Evolutionary conservation across 1,140 invertebrate genomes (phyloP), one percentile per base, ranked within the genome.

Genomic region (Drosophila tani): DNA sequence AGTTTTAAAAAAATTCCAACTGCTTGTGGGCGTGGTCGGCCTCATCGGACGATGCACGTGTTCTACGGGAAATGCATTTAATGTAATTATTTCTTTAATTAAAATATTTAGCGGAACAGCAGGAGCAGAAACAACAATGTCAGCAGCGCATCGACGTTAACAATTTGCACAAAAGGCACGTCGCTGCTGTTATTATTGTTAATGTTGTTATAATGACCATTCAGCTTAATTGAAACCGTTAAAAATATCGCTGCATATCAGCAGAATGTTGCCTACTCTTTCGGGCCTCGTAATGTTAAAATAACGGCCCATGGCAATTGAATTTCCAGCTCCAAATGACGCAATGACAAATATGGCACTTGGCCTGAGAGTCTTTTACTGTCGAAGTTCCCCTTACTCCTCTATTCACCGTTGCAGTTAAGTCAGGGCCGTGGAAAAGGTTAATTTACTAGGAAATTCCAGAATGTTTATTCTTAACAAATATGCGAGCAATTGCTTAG

Each of bases 61-160:
- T 70, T 55, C 55, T 62, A 32, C 51, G 62, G 49, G 35, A 65
- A 74, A 53, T 81, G 62, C 84, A 87, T 87, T 83, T 83, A 80
- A 88, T 78, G 68, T 87, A 87, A 87, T 87, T 87, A 87, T 88
- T 87, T 87, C 84, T 88, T 88, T 87, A 87, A 87, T 87, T 87
- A 88, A 87, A 88, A 87, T 87, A 87, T 86, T 87, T 86, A 80
- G 71, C 59, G 67, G 68, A 70, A 62, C 75, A 75, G 79, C 75
- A 50, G 59, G 81, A 55, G 69, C 55, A 43, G 29, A 67, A 70
- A 79, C 53, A 71, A 53, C 51, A 79, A 56, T 32, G 73, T 60
- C 45, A 40, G 50, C 29, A 46, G 43, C 59, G 63, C 43, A 15
- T 21, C 74, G 55, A 68, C 64, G 60, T 71, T 79, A 63, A 87